Evolutionary conservation across 2,888 invertebrate species (phyloP).

Genomic region (Argyra leucocephala): DNA sequence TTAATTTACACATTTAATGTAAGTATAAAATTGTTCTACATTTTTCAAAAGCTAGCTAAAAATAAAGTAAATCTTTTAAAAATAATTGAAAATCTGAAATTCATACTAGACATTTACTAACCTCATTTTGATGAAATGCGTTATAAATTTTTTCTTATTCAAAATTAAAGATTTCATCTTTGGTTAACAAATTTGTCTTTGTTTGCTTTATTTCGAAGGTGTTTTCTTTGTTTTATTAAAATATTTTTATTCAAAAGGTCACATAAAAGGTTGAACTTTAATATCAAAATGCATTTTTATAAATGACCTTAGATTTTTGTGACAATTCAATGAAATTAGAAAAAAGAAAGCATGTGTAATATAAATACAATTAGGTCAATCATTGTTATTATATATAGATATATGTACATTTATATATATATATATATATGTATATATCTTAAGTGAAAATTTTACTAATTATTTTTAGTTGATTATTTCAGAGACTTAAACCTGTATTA

Average conservation of each 20-base stretch:
- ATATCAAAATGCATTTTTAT: not conserved
- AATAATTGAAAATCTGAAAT: not conserved
- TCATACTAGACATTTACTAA: not conserved
- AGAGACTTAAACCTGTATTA: not conserved
- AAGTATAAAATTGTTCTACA: not conserved
- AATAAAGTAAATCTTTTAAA: not conserved
- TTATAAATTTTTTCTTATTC: not conserved
- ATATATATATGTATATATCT: too few species aligned
- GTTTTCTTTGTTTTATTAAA: not conserved
- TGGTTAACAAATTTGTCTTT: not conserved
- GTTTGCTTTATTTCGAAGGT: not conserved
- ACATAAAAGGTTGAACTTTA: not conserved
- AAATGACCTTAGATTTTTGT: not conserved
- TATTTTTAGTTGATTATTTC: not conserved
- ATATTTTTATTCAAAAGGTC: not conserved
- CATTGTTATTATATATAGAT: not conserved
- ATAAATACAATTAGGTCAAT: not conserved
- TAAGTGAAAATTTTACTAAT: not conserved
- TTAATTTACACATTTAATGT: not conserved
- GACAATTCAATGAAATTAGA: not conserved
- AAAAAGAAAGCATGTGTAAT: not conserved
- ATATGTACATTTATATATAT: too few species aligned
- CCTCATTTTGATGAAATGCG: not conserved
- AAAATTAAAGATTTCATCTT: not conserved
- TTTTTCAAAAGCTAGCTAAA: not conserved